Conservation (phyloP, 1,140 invertebrate species). For the Drosophila persimilis region DNA sequence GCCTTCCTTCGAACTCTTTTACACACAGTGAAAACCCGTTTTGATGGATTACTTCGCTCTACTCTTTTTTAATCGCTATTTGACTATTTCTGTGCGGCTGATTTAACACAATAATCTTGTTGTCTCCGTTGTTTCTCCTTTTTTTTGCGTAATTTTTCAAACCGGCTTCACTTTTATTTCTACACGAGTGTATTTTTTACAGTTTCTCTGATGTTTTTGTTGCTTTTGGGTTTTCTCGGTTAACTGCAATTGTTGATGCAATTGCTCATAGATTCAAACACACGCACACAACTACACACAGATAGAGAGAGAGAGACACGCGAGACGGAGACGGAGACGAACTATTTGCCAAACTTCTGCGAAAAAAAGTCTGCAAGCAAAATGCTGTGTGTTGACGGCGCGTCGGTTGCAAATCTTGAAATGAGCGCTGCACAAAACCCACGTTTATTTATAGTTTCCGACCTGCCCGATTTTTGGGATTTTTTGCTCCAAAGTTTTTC, state of each 20-base stretch:
- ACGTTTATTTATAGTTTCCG: conserved; percentile 83
- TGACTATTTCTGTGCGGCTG: conserved; percentile 51
- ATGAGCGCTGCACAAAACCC: conserved; percentile 71
- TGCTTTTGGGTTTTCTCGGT: conserved; percentile 66
- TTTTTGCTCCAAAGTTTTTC: conserved; percentile 62
- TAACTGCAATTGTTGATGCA: conserved; percentile 80
- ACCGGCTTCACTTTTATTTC: conserved; percentile 79
- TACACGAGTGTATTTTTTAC: conserved; percentile 52
- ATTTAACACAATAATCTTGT: conserved; percentile 59
- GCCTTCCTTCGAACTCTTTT: conserved; percentile 27
- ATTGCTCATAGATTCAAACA: conserved; percentile 42
- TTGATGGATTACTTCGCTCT: conserved; percentile 61
- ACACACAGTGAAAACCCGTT: conserved; percentile 71
- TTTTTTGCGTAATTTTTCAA: conserved; percentile 75
- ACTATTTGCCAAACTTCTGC: conserved; percentile 53
- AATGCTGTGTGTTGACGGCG: conserved; percentile 50
- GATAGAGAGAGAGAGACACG: background rate
- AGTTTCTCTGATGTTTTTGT: conserved; percentile 37
- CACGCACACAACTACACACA: conserved; percentile 30
- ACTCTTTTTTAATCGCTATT: conserved; percentile 16
- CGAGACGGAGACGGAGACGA: no score
- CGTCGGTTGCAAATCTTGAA: conserved; percentile 80
- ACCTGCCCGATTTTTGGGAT: conserved; percentile 42
- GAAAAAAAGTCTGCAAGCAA: conserved; percentile 43
- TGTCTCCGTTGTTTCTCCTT: conserved; percentile 34